Conservation (phyloP, 2,888 invertebrate genomes). For the Frankliniella intonsa region DNA sequence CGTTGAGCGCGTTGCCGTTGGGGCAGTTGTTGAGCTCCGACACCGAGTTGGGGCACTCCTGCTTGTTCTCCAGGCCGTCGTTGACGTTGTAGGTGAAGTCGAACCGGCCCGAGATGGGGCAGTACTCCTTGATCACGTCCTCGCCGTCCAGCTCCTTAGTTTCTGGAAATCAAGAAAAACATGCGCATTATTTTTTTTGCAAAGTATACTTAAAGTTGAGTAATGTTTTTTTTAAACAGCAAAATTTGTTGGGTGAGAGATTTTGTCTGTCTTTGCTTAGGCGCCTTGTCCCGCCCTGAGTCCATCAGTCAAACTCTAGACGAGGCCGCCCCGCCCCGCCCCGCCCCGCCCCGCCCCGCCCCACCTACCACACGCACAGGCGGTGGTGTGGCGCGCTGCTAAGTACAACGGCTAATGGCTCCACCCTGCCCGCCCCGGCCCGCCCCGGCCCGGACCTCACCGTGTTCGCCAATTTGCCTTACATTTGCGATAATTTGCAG, state of each 20-base stretch:
- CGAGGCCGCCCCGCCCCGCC: background rate
- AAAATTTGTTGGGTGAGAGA: no score
- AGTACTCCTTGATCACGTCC: conserved; percentile 55
- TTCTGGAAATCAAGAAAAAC: conserved; percentile 46
- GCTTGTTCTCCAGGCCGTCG: conserved; percentile 49
- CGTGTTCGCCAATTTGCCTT: conserved; percentile 3
- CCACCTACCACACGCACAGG: no score
- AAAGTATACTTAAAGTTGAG: background rate
- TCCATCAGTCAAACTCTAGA: no score
- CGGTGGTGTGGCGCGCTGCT: no score
- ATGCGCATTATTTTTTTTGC: background rate
- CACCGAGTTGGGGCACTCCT: conserved; percentile 51
- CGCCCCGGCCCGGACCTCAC: no score
- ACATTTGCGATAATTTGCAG: conserved; percentile 20
- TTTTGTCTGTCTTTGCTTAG: no score
- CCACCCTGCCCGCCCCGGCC: no score
- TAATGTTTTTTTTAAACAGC: no score
- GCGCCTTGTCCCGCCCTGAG: no score
- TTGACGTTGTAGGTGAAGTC: conserved; percentile 54
- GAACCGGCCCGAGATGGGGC: conserved; percentile 60
- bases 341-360: no score
- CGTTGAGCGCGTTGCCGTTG: conserved; percentile 54
- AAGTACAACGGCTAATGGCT: no score
- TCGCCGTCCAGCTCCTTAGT: conserved; percentile 51
- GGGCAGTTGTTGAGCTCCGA: conserved; percentile 58